Base-by-base conservation (phyloP, 2,113 vertebrate species). In the Pelodiscus sinensis region DNA sequence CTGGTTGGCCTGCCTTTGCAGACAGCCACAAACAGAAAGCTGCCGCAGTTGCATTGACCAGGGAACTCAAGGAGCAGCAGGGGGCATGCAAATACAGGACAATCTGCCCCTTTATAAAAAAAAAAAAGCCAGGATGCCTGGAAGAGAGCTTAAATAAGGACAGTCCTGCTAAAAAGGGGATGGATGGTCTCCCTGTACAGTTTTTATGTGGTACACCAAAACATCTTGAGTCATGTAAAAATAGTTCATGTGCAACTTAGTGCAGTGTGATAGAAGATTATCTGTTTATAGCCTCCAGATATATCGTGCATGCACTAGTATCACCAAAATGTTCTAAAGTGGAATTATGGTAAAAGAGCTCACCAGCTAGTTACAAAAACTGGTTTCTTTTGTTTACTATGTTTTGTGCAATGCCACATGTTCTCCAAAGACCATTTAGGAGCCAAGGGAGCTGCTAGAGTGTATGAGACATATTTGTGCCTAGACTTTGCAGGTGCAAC, bases 401-500 rank as follows among this genome's bases (percentile, higher is more conserved):
- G 29, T n/a, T 84, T 68, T 11, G 73, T 54, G 31, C 38, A 35
- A 21, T 78, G n/a, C 18, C n/a, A 35, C n/a, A 71, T 21, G n/a
- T 71, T 71, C 16, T 15, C 31, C n/a, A 35, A 9, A 35, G 56
- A 54, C 19, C 62, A 29, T 81, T 4, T 0, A 3, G 16, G 88
- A 58, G 57, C 79, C 51, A 83, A 22, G 4, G 15, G 56, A 88
- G 56, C 22, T 81, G 24, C 83, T 0, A 0, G 6, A 27, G 57
- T 77, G 50, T 18, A 50, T 22, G 31, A 4, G 4, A 27, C 60
- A n/a, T 21, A 35, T 9, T 35, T 35, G 31, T 79, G 31, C 83
- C 31, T 2, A 2, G 18, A 44, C 7, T 8, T 60, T 1, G 0
- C 35, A 57, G 15, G 24, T 79, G 6, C 25, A 79, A 8, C 11